A percentile compares a stretch with the other conserved stretches of the same genome.
phyloP scores from a whole-genome alignment of 2,797 vertebrate species.

The Eremophila alpestris region DNA sequence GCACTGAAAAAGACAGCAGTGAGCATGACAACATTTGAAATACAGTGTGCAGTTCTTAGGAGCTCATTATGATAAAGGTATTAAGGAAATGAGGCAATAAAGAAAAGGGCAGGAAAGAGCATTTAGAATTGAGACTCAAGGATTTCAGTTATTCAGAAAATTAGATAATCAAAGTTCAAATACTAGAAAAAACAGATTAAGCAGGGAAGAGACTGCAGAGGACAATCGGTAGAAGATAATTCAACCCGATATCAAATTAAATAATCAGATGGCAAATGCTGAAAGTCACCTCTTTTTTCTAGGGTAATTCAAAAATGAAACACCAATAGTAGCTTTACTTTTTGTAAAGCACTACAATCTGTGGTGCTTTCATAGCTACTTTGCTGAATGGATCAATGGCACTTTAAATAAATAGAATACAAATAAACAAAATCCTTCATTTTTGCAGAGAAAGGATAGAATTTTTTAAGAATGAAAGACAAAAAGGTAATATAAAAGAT shows the following conservation, averaged over 20 bases:
- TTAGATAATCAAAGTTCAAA: background rate
- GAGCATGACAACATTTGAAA: background rate
- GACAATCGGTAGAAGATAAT: background rate
- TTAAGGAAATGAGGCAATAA: constrained; percentile 18
- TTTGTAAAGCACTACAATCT: background rate
- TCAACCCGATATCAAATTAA: background rate
- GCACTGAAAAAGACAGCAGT: background rate
- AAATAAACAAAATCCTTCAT: background rate
- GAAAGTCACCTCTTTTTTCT: background rate
- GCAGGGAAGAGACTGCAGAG: background rate
- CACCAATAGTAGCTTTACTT: background rate
- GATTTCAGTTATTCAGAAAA: background rate
- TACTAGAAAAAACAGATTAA: background rate
- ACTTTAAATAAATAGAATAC: background rate
- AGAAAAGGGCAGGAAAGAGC: background rate
- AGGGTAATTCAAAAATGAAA: background rate
- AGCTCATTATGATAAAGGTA: background rate
- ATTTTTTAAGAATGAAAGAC: background rate
- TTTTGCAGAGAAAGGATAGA: background rate
- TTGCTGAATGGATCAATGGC: background rate
- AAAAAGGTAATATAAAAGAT: background rate
- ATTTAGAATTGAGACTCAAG: background rate
- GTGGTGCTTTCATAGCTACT: background rate
- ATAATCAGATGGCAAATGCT: background rate
- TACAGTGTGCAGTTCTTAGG: background rate